Conservation (phyloP, 2,113 vertebrate species). For the Dasyornis broadbenti region DNA sequence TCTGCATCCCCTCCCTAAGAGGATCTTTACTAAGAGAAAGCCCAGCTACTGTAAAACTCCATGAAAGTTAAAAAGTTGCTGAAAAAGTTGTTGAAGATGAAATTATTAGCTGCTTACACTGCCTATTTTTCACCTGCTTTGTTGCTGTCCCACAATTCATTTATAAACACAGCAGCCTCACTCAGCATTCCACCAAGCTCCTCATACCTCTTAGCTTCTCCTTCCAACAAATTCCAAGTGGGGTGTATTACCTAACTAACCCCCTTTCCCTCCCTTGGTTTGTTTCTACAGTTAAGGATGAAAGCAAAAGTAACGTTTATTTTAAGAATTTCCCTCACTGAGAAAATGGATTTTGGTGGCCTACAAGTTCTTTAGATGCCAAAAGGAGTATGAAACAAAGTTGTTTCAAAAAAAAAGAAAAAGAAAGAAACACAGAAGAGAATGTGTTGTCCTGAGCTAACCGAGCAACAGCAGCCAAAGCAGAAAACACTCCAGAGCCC, state of each 20-base stretch:
- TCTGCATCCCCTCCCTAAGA: neutral
- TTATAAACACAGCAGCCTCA: neutral
- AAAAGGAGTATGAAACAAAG: neutral
- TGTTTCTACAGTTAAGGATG: neutral
- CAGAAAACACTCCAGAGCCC: neutral
- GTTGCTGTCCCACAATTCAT: neutral
- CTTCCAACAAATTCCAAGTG: neutral
- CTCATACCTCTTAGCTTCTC: neutral
- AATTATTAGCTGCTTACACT: neutral
- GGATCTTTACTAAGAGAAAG: neutral
- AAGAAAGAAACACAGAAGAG: neutral
- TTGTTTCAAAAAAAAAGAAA: neutral
- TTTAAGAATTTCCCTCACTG: neutral
- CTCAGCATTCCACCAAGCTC: neutral
- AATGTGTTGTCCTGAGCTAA: neutral
- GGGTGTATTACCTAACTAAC: neutral
- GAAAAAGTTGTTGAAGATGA: neutral
- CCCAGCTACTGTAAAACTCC: neutral
- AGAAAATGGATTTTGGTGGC: neutral
- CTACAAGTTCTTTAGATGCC: neutral
- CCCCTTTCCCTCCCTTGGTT: neutral
- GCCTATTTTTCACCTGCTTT: neutral
- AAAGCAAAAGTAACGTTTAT: neutral
- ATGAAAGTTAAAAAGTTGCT: neutral
- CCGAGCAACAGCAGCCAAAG: neutral